Evolutionary conservation across 2,797 vertebrate species (phyloP).

Genomic region (Anabacerthia variegaticeps): DNA sequence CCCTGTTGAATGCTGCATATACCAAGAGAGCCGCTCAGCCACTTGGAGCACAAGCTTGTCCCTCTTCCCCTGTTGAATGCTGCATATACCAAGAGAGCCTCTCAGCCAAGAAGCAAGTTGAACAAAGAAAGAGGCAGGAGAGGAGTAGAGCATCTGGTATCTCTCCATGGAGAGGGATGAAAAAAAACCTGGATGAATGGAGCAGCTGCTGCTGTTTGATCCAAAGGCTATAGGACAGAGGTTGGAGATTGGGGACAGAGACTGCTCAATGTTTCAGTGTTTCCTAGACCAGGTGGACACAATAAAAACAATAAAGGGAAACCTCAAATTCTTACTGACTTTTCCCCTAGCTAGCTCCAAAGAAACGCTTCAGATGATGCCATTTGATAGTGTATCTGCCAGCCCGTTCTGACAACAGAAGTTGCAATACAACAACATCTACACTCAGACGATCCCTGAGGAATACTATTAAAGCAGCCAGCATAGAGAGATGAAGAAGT

Average conservation of each 20-base stretch:
- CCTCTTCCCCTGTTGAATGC: background rate
- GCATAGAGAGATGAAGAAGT: background rate
- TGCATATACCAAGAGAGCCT: background rate
- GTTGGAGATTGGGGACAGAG: background rate
- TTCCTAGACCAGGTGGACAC: background rate
- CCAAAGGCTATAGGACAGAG: background rate
- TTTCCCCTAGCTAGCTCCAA: background rate
- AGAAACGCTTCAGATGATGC: background rate
- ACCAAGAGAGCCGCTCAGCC: background rate
- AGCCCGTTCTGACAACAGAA: background rate
- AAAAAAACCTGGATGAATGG: background rate
- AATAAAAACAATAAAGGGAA: background rate
- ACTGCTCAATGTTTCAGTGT: background rate
- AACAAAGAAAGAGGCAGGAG: background rate
- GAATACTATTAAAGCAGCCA: background rate
- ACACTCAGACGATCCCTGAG: rapidly evolving
- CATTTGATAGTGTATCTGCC: background rate
- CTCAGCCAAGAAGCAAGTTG: background rate
- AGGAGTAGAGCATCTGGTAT: background rate
- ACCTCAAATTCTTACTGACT: background rate
- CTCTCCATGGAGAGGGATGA: background rate
- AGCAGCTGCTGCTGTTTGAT: background rate
- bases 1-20: background rate
- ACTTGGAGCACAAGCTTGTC: background rate
- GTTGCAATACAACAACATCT: background rate